A percentile compares a stretch with the other conserved stretches of the same genome.
Evolutionary conservation across 1,140 invertebrate species (phyloP).

Genomic region (Achroia grisella): DNA sequence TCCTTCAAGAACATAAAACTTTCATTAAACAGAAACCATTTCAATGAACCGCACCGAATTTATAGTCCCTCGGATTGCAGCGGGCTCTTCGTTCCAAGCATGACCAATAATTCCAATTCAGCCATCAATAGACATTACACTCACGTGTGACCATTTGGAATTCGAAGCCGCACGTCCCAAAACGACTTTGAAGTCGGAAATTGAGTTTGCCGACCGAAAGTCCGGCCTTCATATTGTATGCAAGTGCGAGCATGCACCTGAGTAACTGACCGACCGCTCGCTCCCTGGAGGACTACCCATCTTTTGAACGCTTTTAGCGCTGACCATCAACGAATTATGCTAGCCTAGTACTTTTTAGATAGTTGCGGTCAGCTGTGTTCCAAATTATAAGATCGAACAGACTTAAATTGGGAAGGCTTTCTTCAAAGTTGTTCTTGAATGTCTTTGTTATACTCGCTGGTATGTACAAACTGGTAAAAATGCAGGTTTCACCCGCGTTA

Average conservation of each 20-base stretch:
- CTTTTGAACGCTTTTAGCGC: constrained; percentile 35
- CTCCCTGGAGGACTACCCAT: constrained; percentile 23
- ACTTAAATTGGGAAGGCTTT: constrained; percentile 18
- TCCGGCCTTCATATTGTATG: constrained; percentile 51
- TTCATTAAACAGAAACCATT: no score
- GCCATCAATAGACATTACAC: constrained; percentile 17
- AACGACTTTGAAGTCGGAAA: constrained; percentile 61
- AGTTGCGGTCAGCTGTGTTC: constrained; percentile 18
- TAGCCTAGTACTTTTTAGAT: constrained; percentile 15
- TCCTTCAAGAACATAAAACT: no score
- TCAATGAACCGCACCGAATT: no score
- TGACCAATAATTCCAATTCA: constrained; percentile 11
- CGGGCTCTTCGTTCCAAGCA: constrained; percentile 1
- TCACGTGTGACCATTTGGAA: constrained; percentile 13
- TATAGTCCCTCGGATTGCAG: no score
- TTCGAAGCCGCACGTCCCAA: constrained; percentile 21
- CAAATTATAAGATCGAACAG: constrained; percentile 17
- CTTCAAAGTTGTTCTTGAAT: constrained; percentile 9
- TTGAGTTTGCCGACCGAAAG: constrained; percentile 58
- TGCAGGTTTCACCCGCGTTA: no score
- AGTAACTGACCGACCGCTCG: constrained; percentile 14
- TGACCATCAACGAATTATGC: constrained; percentile 32
- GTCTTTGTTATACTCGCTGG: constrained; percentile 1
- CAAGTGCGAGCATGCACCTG: constrained; percentile 31
- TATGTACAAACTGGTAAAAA: no score